Evolutionary conservation across 2,797 vertebrate species (phyloP), one percentile per base, ranked within the genome.

Genomic region (Syndactyla subalaris): DNA sequence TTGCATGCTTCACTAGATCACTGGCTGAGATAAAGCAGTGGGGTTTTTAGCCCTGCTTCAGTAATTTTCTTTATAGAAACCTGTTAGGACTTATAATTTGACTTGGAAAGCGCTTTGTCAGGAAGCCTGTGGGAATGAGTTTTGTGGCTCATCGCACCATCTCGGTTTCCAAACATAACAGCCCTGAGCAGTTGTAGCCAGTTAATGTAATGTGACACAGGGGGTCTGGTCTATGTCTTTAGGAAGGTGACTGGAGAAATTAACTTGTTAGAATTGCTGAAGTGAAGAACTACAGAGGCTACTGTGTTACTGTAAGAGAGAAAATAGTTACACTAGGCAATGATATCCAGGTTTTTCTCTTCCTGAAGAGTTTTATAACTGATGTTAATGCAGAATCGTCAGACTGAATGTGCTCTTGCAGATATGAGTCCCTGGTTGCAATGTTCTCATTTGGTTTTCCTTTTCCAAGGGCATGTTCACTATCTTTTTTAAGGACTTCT

Each of bases 21-120:
- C 66, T 92, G 79, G 18, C 74, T 82, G 83, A 94, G 91, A 95
- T 95, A 93, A 94, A 94, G 59, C 83, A 76, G 83, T 73, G 55
- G 89, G 70, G 24, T 38, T 93, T 95, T 88, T 91, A 93, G 88
- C 61, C 30, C 70, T 84, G 70, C 88, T 94, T 96, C 87, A 41
- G 70, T 66, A 96, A 88, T 88, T 89, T 52, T 86, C 63, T 54
- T 27, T 57, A 81, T 73, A 93, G 80, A 92, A 95, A 82, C 67
- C 77, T 81, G 77, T 59, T 88, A 90, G 80, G 92, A 89, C 55
- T 94, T 94, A 74, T 6, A 78, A 66, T 95, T 92, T 90, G 62
- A 86, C 89, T 93, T 90, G 91, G 82, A 90, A 94, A 94, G 76
- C 0, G 6, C 57, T 76, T 93, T 85, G 89, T 89, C 79, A 70